Percentiles rank a stretch among this genome's conserved stretches.
Evolutionary conservation across 2,888 invertebrate species (phyloP).

Genomic region (Cerastoderma edule): DNA sequence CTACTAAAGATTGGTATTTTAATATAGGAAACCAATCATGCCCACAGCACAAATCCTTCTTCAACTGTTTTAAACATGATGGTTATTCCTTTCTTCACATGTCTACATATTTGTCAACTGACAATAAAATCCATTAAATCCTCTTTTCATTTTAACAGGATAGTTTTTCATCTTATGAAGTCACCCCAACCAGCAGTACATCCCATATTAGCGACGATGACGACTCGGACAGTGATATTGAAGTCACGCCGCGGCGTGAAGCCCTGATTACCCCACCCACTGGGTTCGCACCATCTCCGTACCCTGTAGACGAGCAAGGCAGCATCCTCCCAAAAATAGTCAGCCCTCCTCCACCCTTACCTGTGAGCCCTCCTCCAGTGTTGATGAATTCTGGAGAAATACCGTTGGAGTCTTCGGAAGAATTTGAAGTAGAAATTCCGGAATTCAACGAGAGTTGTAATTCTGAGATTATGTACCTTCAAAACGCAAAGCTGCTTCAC

Average conservation of each 20-base stretch:
- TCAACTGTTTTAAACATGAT: too few relatives aligned
- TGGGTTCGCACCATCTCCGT: conserved; percentile 57
- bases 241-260: conserved; percentile 53
- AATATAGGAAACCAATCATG: too few relatives aligned
- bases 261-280: conserved; percentile 61
- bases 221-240: conserved; percentile 46
- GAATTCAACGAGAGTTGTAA: conserved; percentile 66
- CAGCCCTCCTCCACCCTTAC: conserved; percentile 64
- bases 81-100: too few relatives aligned
- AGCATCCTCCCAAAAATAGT: conserved; percentile 39
- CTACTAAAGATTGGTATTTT: too few relatives aligned
- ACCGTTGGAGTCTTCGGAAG: background rate
- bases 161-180: conserved; percentile 51
- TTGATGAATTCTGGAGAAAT: conserved; percentile 25
- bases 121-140: too few relatives aligned
- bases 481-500: conserved; percentile 34
- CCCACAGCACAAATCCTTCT: too few relatives aligned
- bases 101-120: too few relatives aligned
- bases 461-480: conserved; percentile 60
- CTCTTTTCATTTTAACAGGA: conserved; percentile 54
- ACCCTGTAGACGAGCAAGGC: conserved; percentile 46
- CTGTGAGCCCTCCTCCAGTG: conserved; percentile 62
- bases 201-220: conserved; percentile 37
- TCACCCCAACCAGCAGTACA: conserved; percentile 55
- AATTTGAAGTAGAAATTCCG: conserved; percentile 46